Percentiles rank a stretch among this genome's conserved stretches.
Evolutionary conservation across 2,888 invertebrate genomes (phyloP).

Genomic region (Mythimna albipuncta): DNA sequence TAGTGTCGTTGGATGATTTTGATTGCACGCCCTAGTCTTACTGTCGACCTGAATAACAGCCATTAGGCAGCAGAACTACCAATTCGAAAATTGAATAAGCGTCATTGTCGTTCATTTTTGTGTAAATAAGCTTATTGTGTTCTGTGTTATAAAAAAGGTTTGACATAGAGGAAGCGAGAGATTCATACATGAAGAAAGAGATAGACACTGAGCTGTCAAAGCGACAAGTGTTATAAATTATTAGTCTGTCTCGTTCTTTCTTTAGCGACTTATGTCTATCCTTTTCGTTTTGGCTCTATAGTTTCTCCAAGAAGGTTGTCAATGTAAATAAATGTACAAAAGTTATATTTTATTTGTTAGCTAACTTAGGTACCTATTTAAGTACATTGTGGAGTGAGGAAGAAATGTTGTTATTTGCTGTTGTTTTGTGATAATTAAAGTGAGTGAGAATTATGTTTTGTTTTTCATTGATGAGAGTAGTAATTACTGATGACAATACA

Average conservation of each 20-base stretch:
- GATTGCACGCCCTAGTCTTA: neutral
- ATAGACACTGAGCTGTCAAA: neutral
- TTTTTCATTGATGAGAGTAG: neutral
- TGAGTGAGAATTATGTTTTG: slow-evolving; percentile 41
- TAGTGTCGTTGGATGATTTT: neutral
- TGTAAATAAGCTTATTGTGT: slow-evolving; percentile 31
- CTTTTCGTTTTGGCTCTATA: slow-evolving; percentile 34
- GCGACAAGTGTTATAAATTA: slow-evolving; percentile 1
- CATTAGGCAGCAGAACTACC: neutral
- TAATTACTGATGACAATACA: too few relatives aligned
- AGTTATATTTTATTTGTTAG: slow-evolving; percentile 50
- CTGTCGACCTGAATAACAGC: neutral
- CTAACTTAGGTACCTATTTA: slow-evolving; percentile 54
- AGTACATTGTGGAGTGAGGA: slow-evolving; percentile 47
- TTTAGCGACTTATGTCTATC: neutral
- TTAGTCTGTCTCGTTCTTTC: neutral
- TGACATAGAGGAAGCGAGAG: neutral
- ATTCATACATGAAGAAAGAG: neutral
- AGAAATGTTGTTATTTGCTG: slow-evolving; percentile 61
- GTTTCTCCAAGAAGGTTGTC: slow-evolving; percentile 33
- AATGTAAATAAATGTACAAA: slow-evolving; percentile 63
- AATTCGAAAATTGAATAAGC: neutral
- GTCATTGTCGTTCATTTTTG: neutral
- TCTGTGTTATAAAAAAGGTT: slow-evolving; percentile 1
- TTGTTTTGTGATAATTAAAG: slow-evolving; percentile 72